A percentile compares a stretch with the other conserved stretches of the same genome.
These are phyloP conservation scores for Poeciliopsis retropinna DNA, from an alignment of 2,113 vertebrate species.

Conservation along the genomic window DNA sequence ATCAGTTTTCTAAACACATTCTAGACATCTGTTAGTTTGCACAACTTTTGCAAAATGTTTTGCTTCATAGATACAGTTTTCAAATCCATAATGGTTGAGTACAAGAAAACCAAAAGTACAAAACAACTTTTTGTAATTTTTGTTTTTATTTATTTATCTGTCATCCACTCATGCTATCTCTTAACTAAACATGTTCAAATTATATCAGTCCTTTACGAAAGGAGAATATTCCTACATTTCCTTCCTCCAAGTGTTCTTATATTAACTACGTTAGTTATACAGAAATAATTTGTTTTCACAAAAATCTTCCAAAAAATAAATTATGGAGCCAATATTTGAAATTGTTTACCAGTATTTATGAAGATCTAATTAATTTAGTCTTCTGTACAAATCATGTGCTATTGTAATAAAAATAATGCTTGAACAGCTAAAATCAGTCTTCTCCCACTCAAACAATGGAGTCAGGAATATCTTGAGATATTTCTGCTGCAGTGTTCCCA, in stretches of 20 bases:
- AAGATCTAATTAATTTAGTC: not conserved
- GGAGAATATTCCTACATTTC: not conserved
- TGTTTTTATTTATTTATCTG: too few species aligned
- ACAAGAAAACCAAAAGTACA: too few species aligned
- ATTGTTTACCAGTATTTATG: not conserved
- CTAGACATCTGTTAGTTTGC: not conserved
- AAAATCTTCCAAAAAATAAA: not conserved
- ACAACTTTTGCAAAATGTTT: not conserved
- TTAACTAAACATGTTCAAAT: too few species aligned
- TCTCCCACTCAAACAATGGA: not conserved
- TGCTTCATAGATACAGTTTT: too few species aligned
- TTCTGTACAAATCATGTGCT: not conserved
- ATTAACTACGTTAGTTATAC: not conserved
- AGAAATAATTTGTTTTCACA: not conserved
- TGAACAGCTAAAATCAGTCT: not conserved
- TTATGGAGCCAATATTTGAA: not conserved
- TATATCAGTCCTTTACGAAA: not conserved
- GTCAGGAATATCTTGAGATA: not conserved
- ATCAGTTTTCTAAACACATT: not conserved
- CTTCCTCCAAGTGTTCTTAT: not conserved
- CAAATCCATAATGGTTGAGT: too few species aligned
- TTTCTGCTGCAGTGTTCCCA: constrained; percentile 7
- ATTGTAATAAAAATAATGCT: not conserved
- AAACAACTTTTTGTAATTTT: too few species aligned
- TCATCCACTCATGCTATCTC: too few species aligned